A percentile compares a stretch with the other conserved stretches of the same genome.
These are phyloP conservation scores for Tylochromis polylepis DNA, from an alignment of 2,113 vertebrate species.

Conservation along the genomic window DNA sequence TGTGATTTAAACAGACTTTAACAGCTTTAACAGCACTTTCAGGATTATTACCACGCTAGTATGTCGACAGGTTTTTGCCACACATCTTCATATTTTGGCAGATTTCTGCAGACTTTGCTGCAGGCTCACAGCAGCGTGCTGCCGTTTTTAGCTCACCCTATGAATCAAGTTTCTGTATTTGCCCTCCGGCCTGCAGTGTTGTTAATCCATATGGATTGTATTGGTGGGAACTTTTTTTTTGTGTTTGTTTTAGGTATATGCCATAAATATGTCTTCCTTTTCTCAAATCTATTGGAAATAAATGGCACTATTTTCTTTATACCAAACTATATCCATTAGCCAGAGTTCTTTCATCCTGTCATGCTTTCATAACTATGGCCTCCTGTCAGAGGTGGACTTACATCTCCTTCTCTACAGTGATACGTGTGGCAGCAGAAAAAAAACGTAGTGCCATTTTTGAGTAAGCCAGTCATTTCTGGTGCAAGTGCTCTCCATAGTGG, in stretches of 20 bases:
- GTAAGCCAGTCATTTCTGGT: background rate
- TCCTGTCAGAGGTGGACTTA: background rate
- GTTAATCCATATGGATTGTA: background rate
- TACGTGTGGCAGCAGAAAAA: accelerated
- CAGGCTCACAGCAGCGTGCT: background rate
- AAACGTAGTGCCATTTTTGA: background rate
- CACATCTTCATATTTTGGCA: background rate
- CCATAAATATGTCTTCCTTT: accelerated
- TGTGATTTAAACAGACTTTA: background rate
- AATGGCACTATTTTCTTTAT: background rate
- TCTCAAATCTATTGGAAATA: background rate
- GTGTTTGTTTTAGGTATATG: accelerated
- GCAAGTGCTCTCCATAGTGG: background rate
- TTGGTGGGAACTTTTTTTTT: background rate
- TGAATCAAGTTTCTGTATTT: background rate
- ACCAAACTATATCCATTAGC: background rate
- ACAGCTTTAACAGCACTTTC: background rate
- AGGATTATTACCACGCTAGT: background rate
- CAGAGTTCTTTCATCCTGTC: background rate
- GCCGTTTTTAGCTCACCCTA: background rate
- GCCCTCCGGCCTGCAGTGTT: background rate
- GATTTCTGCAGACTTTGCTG: background rate
- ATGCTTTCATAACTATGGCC: background rate
- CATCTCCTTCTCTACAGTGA: background rate
- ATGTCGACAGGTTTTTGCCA: background rate